Conservation (phyloP, 2,113 vertebrate genomes). For the Columba janthina region DNA sequence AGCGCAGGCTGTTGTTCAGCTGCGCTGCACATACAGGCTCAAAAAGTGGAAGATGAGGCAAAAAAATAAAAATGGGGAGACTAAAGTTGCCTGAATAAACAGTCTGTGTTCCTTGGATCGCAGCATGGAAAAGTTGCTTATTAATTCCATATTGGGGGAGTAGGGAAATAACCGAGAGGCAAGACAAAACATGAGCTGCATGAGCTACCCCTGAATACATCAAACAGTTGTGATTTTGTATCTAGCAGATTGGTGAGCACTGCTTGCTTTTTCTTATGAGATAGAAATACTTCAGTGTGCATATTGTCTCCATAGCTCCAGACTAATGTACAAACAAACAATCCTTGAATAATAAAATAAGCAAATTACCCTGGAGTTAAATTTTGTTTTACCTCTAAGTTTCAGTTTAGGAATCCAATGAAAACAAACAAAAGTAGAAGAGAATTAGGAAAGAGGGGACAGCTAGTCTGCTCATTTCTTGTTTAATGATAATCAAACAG, state of each 20-base stretch:
- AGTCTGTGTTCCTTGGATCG: background rate
- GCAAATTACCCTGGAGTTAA: background rate
- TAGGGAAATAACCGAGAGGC: background rate
- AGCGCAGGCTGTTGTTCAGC: background rate
- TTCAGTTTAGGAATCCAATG: background rate
- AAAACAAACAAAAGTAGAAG: background rate
- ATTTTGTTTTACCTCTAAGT: background rate
- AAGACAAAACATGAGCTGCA: background rate
- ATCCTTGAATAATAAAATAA: background rate
- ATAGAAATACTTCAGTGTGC: background rate
- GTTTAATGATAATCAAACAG: background rate
- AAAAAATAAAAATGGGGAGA: background rate
- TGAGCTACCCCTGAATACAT: background rate
- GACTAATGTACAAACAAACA: constrained; percentile 20
- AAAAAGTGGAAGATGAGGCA: background rate
- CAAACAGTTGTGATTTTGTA: background rate
- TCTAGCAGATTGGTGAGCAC: background rate
- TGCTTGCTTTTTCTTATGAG: background rate
- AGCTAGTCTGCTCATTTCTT: background rate
- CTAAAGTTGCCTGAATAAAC: background rate
- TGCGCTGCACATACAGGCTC: background rate
- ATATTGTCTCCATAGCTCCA: background rate
- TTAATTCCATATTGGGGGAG: background rate
- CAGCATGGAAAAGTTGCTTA: background rate
- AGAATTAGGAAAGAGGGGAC: background rate